Evolutionary conservation across 2,888 invertebrate species (phyloP), one percentile per base, ranked within the genome.

Genomic region (Andricus curvator): DNA sequence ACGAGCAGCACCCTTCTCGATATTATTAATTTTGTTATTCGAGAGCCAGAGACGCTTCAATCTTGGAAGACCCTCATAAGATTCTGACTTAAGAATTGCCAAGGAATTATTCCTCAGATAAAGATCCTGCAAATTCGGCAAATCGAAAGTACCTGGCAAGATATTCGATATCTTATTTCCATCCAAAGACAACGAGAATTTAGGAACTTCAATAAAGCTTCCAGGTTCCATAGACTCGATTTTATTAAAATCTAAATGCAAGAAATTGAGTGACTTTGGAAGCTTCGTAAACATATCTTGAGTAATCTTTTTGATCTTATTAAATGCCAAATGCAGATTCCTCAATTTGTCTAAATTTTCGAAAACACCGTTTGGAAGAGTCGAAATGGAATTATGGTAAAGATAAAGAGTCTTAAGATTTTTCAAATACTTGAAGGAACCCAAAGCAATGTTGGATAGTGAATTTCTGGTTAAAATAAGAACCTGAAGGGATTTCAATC

Each of bases 1-100:
- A 80, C 93, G 93, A 82, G 93, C 93, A 4, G 93, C 90, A 78
- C 93, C 93, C 13, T 92, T 92, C 80, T 89, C 90, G 70, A 93
- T 92, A 81, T 91, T 91, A 17, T 80, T 86, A 77, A 93, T 88
- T 62, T 88, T 88, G 84, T 93, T 93, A 33, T 84, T 88, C 5
- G 92, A 89, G 78, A 93, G 83, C 86, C 93, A 93, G 77, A 93
- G 90, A 85, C 93, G 92, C 48, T 91, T 86, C 29, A 93, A 86
- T 84, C 89, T 91, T 65, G 88, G 87, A 77, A 93, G 83, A 29
- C 92, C 91, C 83, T 93, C 93, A 84, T 93, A 93, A 84, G 93
- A 93, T 84, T 93, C 93, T 5, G 85, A 84, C 8, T 88, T 84
- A 60, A 88, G 81, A 17, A 79, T 84, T 22, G 81, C 83, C 70